phyloP scores from a whole-genome alignment of 2,797 vertebrate species.

The Meriones psammophilus region DNA sequence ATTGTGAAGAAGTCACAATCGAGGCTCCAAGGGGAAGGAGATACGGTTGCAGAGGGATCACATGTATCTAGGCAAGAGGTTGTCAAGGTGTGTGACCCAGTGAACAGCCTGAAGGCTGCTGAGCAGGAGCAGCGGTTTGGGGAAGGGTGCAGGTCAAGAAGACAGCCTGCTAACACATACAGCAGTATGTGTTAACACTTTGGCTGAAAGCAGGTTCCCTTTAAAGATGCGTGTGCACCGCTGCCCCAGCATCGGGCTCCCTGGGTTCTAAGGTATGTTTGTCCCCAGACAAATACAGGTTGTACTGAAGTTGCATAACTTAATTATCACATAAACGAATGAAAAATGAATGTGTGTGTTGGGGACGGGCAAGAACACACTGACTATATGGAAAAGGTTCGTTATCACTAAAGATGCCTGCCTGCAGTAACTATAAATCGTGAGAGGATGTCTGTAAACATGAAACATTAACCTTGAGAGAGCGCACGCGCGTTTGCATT shows the following conservation, averaged over 20 bases:
- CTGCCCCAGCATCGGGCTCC: neutral
- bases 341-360: neutral
- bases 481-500: too few relatives aligned
- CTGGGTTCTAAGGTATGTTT: neutral
- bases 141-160: neutral
- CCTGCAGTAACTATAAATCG: neutral
- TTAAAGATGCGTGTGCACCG: neutral
- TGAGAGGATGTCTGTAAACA: neutral
- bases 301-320: constrained; percentile 10
- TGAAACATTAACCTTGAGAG: neutral
- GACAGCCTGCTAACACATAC: neutral
- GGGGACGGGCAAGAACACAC: neutral
- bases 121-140: neutral
- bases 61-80: neutral
- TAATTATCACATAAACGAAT: constrained; percentile 25
- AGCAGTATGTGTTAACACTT: neutral
- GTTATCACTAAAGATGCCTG: neutral
- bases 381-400: constrained; percentile 48
- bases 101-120: neutral
- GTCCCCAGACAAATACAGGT: constrained; percentile 1
- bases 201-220: neutral
- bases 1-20: constrained; percentile 45
- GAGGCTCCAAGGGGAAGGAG: neutral
- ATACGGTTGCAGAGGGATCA: neutral
- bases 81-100: neutral